Conservation (phyloP, 37 sponge, comb jelly and placozoan species). For the Agelas oroides region DNA sequence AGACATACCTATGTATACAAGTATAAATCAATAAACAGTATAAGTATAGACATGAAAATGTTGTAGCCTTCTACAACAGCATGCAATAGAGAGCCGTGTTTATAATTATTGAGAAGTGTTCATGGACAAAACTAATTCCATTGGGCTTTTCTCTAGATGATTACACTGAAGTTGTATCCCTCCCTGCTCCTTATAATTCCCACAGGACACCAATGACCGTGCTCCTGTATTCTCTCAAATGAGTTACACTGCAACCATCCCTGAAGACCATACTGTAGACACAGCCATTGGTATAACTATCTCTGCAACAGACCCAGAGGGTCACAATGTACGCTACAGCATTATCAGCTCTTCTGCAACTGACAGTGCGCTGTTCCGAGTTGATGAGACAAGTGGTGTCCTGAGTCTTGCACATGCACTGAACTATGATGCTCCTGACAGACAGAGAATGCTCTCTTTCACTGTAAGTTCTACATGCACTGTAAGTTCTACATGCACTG, state of each 20-base stretch:
- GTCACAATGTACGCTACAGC: not conserved
- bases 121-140: no score
- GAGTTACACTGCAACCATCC: slow-evolving; percentile 22
- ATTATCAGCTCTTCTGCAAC: not conserved
- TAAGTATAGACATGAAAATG: no score
- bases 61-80: no score
- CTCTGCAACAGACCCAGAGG: slow-evolving; percentile 30
- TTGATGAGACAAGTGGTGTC: slow-evolving; percentile 31
- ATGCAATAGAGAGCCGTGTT: no score
- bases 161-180: not conserved
- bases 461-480: not conserved
- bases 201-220: slow-evolving; percentile 41
- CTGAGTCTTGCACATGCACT: slow-evolving; percentile 23
- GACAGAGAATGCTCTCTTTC: not conserved
- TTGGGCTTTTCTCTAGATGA: no score
- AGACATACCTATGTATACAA: no score
- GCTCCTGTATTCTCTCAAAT: slow-evolving; percentile 30
- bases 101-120: no score
- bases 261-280: slow-evolving; percentile 16
- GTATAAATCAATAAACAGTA: no score
- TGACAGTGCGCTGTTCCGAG: slow-evolving; percentile 22
- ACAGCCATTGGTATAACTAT: slow-evolving; percentile 31
- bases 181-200: not conserved
- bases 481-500: not conserved
- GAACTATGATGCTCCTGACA: slow-evolving; percentile 23